A percentile compares a stretch with the other conserved stretches of the same genome.
phyloP scores from a whole-genome alignment of 1,140 invertebrate genomes.

The Amphibalanus amphitrite region DNA sequence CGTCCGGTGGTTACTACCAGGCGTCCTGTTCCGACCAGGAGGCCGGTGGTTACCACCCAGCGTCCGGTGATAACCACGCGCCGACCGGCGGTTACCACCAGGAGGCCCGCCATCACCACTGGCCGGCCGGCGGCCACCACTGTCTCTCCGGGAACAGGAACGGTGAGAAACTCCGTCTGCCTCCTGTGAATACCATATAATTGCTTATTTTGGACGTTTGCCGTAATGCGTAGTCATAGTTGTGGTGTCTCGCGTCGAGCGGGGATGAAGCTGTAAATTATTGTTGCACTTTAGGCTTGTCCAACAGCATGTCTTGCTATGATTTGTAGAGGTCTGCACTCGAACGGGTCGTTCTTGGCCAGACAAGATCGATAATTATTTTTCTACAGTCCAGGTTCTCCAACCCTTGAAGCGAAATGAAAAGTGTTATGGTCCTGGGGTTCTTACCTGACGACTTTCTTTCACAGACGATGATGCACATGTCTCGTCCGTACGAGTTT shows the following conservation, averaged over 20 bases:
- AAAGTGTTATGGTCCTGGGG: background rate
- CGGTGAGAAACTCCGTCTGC: background rate
- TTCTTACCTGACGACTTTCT: too few species aligned
- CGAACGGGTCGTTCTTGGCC: too few species aligned
- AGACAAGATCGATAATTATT: too few species aligned
- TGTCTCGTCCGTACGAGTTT: conserved; percentile 13
- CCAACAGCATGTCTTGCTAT: too few species aligned
- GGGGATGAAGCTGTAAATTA: too few species aligned
- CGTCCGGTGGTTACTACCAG: background rate
- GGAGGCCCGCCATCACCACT: background rate
- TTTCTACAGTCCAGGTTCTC: too few species aligned
- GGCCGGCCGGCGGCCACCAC: background rate
- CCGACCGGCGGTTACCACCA: background rate
- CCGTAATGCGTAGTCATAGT: background rate
- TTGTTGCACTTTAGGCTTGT: too few species aligned
- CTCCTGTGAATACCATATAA: background rate
- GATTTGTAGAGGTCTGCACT: too few species aligned
- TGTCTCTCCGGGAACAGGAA: background rate
- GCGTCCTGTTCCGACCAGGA: background rate
- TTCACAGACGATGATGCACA: conserved; percentile 3
- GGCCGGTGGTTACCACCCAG: background rate
- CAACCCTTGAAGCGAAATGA: background rate
- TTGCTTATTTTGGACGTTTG: background rate
- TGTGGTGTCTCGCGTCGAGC: too few species aligned
- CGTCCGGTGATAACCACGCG: background rate